Conservation (phyloP, 2,113 vertebrate species). For the Campylomormyrus tamandua region DNA sequence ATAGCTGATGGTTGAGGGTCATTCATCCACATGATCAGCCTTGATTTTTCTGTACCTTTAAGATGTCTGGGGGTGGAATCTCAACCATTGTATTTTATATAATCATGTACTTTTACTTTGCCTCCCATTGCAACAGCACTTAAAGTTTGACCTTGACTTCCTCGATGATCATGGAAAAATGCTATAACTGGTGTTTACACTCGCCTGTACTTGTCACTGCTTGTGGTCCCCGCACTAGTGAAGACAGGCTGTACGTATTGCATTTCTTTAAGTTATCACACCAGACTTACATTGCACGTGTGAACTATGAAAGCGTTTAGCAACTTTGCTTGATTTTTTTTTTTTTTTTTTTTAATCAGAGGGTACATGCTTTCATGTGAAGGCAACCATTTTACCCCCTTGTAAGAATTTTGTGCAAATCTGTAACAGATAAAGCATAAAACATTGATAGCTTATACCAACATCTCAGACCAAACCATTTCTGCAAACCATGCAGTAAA, state of each 20-base stretch:
- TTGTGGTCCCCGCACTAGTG: neutral
- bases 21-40: neutral
- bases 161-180: neutral
- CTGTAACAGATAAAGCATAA: neutral
- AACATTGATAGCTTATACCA: neutral
- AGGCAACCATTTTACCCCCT: neutral
- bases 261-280: neutral
- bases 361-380: neutral
- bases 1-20: neutral
- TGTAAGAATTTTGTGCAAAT: neutral
- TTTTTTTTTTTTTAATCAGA: neutral
- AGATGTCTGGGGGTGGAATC: neutral
- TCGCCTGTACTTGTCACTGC: neutral
- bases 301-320: neutral
- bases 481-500: neutral
- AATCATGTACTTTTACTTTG: neutral
- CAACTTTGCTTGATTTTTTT: neutral
- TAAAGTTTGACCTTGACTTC: neutral
- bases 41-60: neutral
- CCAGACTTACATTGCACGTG: neutral
- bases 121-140: neutral
- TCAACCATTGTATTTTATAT: neutral
- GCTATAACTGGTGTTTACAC: neutral
- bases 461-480: neutral
- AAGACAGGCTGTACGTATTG: neutral